These are phyloP conservation scores for Drosophila crucigera DNA, from an alignment of 2,888 invertebrate species.

Conservation along the genomic window DNA sequence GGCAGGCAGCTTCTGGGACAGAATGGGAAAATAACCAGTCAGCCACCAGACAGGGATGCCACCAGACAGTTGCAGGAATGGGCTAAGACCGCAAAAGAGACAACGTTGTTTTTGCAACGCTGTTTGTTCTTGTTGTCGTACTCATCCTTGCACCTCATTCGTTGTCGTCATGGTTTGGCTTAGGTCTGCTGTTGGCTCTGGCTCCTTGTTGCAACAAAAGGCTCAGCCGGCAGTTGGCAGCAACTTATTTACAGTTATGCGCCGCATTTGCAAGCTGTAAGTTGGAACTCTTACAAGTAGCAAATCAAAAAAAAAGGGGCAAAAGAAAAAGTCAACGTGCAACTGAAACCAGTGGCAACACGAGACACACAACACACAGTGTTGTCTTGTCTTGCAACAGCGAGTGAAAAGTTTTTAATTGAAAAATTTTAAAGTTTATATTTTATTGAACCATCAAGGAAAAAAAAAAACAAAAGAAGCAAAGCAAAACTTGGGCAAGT, in stretches of 20 bases:
- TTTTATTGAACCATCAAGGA: slow-evolving; percentile 60
- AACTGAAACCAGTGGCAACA: slow-evolving; percentile 20
- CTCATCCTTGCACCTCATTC: not conserved
- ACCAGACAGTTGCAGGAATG: slow-evolving; percentile 40
- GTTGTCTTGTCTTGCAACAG: slow-evolving; percentile 6
- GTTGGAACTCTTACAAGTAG: slow-evolving; percentile 73
- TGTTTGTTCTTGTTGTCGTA: not conserved
- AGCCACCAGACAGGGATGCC: slow-evolving; percentile 12
- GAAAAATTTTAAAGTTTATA: slow-evolving; percentile 79
- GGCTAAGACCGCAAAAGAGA: slow-evolving; percentile 40
- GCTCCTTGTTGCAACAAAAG: slow-evolving; percentile 46
- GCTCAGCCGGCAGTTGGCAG: slow-evolving; percentile 35
- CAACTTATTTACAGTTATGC: slow-evolving; percentile 74
- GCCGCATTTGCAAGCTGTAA: slow-evolving; percentile 66
- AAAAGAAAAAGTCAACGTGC: slow-evolving; percentile 36
- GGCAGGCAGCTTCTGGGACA: slow-evolving; percentile 34
- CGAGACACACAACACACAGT: slow-evolving; percentile 1
- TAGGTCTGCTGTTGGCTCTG: slow-evolving; percentile 22
- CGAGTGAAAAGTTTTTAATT: slow-evolving; percentile 82
- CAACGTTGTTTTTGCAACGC: slow-evolving; percentile 10
- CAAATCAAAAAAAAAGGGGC: slow-evolving; percentile 30
- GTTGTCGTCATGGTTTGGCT: slow-evolving; percentile 38
- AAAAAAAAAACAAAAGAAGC: slow-evolving; percentile 3
- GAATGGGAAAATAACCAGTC: slow-evolving; percentile 1
- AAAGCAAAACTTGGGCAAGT: slow-evolving; percentile 28